These are phyloP conservation scores for Labeo catla DNA, from an alignment of 2,113 vertebrate species.

Conservation along the genomic window DNA sequence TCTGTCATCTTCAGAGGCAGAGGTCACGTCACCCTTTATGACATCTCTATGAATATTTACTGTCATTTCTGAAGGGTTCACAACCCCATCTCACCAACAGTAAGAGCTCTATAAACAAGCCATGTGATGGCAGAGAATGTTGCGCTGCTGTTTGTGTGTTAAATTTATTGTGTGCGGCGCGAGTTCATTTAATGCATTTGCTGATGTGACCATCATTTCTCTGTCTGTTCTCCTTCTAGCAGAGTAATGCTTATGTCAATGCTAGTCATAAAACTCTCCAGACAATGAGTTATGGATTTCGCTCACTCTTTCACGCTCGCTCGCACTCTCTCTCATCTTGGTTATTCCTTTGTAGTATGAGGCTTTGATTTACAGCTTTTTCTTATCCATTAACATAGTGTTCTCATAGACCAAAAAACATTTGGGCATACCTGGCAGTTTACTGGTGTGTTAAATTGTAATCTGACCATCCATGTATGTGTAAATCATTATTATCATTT, in stretches of 20 bases:
- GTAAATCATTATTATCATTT: background rate
- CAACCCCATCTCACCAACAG: conserved; percentile 3
- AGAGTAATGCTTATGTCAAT: conserved; percentile 37
- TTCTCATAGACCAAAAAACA: background rate
- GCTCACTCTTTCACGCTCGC: background rate
- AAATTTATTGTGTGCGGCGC: conserved; percentile 17
- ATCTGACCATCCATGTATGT: background rate
- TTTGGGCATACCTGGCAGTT: background rate
- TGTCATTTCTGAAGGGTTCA: conserved; percentile 27
- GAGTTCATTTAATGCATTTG: conserved; percentile 23
- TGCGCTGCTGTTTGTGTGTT: conserved; percentile 7
- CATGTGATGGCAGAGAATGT: background rate
- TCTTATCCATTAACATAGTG: background rate
- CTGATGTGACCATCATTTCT: conserved; percentile 16
- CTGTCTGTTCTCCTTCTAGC: conserved; percentile 24
- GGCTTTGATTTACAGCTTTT: background rate
- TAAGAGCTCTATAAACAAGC: background rate
- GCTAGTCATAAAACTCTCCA: conserved; percentile 38
- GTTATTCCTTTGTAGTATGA: background rate
- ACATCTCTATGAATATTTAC: conserved; percentile 28
- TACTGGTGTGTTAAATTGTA: background rate
- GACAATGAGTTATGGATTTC: conserved; percentile 17
- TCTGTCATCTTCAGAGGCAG: conserved; percentile 17
- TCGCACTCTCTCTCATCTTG: background rate
- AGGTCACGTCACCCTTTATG: conserved; percentile 8